Percentiles rank a stretch among this genome's conserved stretches.
phyloP scores from a whole-genome alignment of 2,888 invertebrate genomes.

The Lochmaea crataegi region DNA sequence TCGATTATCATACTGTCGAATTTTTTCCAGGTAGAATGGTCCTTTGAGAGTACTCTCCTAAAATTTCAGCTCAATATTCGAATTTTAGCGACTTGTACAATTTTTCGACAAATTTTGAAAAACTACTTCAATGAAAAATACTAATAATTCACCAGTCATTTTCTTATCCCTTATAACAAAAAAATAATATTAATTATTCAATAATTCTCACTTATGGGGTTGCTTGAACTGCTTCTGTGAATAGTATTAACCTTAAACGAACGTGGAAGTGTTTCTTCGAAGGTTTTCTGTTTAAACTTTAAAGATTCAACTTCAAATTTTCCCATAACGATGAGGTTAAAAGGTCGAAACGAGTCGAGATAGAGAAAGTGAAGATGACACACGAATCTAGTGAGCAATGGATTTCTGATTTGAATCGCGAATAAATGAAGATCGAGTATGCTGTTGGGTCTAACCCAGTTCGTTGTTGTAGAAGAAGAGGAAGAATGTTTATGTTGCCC shows the following conservation, averaged over 20 bases:
- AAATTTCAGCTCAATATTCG: no score
- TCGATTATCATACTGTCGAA: no score
- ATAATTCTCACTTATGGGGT: no score
- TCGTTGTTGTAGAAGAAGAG: slow-evolving; percentile 8
- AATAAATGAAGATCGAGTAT: slow-evolving; percentile 36
- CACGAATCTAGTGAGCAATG: slow-evolving; percentile 45
- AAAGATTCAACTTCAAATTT: slow-evolving; percentile 33
- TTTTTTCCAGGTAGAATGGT: no score
- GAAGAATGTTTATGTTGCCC: slow-evolving; percentile 14
- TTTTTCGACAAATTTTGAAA: no score
- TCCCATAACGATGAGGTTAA: slow-evolving; percentile 41
- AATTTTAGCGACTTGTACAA: no score
- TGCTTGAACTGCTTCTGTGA: not conserved
- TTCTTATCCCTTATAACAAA: no score
- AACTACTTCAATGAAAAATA: no score
- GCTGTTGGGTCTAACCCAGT: slow-evolving; percentile 10
- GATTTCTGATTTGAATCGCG: slow-evolving; percentile 42
- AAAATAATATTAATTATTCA: no score
- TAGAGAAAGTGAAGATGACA: slow-evolving; percentile 49
- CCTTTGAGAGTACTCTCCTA: no score
- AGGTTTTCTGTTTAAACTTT: slow-evolving; percentile 16
- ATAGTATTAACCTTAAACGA: not conserved
- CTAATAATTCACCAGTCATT: no score
- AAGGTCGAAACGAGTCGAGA: slow-evolving; percentile 40
- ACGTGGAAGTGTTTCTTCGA: slow-evolving; percentile 26